Base-by-base conservation (phyloP, 1,140 invertebrate species). In the Musca domestica region DNA sequence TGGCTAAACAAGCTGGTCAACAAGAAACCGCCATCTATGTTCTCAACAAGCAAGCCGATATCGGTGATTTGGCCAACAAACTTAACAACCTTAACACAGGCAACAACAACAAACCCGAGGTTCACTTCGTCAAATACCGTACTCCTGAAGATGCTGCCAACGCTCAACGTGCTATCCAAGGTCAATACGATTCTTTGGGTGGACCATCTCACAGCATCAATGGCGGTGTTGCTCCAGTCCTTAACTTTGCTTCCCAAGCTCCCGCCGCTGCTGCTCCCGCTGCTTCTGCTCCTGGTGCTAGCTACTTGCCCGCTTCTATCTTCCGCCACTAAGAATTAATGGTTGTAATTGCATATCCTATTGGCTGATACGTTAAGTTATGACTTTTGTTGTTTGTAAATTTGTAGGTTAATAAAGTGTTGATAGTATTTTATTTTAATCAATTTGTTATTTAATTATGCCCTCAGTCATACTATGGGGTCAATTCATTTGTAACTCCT, bases 11-110 rank as follows among this genome's bases (percentile, higher is more conserved):
- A 20, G 70, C 73, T 48, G 76, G 73, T 34, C 68, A 78, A 23
- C 65, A 79, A 64, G 76, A 74, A 68, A 77, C 78, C 47, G 78
- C 78, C 71, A 78, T 79, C 54, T 79, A 79, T 67, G 73, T 79
- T 0, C 68, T 79, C 1, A 72, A 76, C 68, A 79, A 78, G 52
- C 77, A 79, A 61, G 70, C 71, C 7, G 77, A 79, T 56, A 70
- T 79, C 56, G 67, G 66, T 14, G 75, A 72, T 27, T 56, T 79
- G 71, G 77, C 76, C 22, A 71, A 76, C 61, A 77, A 79, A 67
- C 74, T 79, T 66, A 76, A 78, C 23, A 73, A 72, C 19, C 68
- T 75, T 5, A 69, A 71, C 47, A 72, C 71, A 41, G 70, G 74
- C 67, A 75, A 72, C 12, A 71, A 72, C 49, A 74, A 71, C 63